These are phyloP conservation scores for Galeopsomyia nigrocyanea DNA, from an alignment of 2,888 invertebrate genomes.

Conservation along the genomic window DNA sequence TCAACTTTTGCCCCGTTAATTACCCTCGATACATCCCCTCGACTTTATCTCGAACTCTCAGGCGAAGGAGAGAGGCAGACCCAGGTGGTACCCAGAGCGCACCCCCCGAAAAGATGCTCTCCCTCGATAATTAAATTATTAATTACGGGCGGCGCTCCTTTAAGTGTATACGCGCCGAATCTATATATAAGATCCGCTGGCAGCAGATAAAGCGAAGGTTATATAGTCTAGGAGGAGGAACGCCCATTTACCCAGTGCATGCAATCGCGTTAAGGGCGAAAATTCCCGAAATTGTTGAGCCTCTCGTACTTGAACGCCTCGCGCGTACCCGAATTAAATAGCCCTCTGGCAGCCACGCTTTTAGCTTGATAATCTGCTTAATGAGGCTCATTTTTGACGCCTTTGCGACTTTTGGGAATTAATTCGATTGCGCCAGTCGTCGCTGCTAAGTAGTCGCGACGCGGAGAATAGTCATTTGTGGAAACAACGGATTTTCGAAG, in stretches of 20 bases:
- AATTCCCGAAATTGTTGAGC: constrained; percentile 2
- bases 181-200: constrained; percentile 29
- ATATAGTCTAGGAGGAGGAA: not conserved
- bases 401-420: no score
- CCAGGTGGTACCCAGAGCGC: not conserved
- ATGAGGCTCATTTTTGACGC: no score
- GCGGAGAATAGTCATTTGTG: no score
- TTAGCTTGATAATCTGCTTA: no score
- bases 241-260: constrained; percentile 6
- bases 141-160: constrained; percentile 30
- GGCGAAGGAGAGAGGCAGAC: not conserved
- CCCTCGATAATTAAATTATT: constrained; percentile 44
- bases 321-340: no score
- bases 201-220: constrained; percentile 10
- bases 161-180: constrained; percentile 2
- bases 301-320: not conserved
- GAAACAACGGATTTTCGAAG: no score
- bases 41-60: constrained; percentile 36
- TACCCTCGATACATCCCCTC: constrained; percentile 21
- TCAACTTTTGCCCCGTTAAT: constrained; percentile 42
- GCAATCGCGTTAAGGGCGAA: not conserved
- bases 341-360: no score
- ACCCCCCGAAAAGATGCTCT: constrained; percentile 21
- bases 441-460: no score
- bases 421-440: no score